Conservation (phyloP, 2,113 vertebrate genomes). For the Eonycteris spelaea region DNA sequence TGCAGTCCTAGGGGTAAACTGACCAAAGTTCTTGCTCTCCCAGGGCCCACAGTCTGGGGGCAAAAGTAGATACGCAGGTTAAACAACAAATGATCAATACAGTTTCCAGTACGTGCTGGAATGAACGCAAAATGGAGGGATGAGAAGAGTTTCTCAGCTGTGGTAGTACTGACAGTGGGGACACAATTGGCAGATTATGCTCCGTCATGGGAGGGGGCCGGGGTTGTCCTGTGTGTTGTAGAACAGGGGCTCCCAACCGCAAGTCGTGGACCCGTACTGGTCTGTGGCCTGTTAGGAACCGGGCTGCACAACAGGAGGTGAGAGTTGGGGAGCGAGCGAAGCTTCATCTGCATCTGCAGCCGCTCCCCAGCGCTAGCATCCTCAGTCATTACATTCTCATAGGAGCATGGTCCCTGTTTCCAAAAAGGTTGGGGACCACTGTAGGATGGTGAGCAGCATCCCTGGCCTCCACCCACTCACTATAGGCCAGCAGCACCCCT, state of each 20-base stretch:
- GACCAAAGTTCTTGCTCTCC: neutral
- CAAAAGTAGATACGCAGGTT: neutral
- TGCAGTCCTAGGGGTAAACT: neutral
- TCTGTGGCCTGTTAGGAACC: too few species aligned
- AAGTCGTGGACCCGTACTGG: too few species aligned
- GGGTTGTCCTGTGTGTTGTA: accelerated
- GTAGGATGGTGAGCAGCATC: neutral
- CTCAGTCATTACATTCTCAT: too few species aligned
- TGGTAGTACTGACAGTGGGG: neutral
- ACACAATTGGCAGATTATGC: neutral
- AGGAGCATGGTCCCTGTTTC: too few species aligned
- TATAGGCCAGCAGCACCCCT: neutral
- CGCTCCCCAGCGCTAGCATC: too few species aligned
- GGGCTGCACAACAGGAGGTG: too few species aligned
- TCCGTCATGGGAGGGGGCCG: accelerated
- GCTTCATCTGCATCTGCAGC: too few species aligned
- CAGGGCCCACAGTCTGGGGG: neutral
- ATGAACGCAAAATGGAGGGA: neutral
- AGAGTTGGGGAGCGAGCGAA: too few species aligned
- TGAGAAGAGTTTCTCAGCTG: neutral
- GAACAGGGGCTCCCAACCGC: too few species aligned
- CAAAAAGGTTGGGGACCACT: too few species aligned
- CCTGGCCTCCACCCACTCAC: neutral
- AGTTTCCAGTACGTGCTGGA: neutral
- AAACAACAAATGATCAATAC: neutral